These are phyloP conservation scores for Simalia tracyae DNA, from an alignment of 2,797 vertebrate genomes.

Conservation along the genomic window DNA sequence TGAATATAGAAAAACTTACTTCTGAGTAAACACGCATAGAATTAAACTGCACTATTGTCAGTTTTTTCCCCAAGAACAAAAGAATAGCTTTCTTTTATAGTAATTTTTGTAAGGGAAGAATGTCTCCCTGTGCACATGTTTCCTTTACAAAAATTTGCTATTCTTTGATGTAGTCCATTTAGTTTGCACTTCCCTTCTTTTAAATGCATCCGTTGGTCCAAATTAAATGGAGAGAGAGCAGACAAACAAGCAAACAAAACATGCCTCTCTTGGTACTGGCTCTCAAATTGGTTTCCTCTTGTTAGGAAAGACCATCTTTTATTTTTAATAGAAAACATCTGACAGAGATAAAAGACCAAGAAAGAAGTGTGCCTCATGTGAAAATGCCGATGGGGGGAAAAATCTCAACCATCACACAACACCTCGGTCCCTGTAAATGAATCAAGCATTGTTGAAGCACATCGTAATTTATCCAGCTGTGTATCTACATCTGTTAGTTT, in stretches of 20 bases:
- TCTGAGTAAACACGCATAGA: background rate
- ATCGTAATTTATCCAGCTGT: slow-evolving; percentile 53
- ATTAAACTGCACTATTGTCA: background rate
- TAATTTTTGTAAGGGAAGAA: background rate
- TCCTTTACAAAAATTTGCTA: background rate
- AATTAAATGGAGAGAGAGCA: slow-evolving; percentile 67
- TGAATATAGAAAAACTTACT: background rate
- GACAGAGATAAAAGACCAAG: slow-evolving; percentile 64
- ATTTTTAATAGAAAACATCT: slow-evolving; percentile 75
- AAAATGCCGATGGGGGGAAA: slow-evolving; percentile 44
- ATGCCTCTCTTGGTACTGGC: slow-evolving; percentile 59
- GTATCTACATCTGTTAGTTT: slow-evolving; percentile 58
- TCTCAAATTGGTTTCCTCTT: slow-evolving; percentile 72
- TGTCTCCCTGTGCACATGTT: background rate
- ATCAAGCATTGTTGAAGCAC: slow-evolving; percentile 37
- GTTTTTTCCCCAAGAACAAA: background rate
- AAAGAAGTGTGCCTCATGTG: slow-evolving; percentile 63
- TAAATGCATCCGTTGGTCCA: slow-evolving; percentile 60
- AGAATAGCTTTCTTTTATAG: background rate
- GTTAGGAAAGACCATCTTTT: slow-evolving; percentile 59
- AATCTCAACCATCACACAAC: slow-evolving; percentile 23
- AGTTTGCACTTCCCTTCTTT: slow-evolving; percentile 49
- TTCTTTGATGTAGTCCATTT: slow-evolving; percentile 46
- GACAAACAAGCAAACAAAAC: slow-evolving; percentile 63
- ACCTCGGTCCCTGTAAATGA: slow-evolving; percentile 36